These are phyloP conservation scores for Cathartes aura DNA, from an alignment of 2,113 vertebrate species.

Conservation along the genomic window DNA sequence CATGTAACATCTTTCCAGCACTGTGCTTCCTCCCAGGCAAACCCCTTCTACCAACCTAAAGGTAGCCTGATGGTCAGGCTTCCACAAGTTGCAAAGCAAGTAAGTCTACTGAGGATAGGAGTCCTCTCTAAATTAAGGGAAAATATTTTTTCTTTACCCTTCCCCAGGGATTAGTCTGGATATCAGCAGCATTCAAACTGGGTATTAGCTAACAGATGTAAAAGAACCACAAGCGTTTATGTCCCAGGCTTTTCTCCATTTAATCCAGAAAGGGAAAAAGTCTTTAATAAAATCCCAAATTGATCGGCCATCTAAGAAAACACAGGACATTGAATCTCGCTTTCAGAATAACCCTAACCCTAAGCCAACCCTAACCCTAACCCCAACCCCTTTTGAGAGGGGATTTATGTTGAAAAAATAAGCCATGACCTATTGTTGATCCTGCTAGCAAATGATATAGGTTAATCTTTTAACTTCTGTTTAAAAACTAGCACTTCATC, in stretches of 20 bases:
- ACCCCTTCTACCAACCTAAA: background rate
- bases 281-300: background rate
- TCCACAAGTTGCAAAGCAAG: background rate
- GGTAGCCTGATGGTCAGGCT: background rate
- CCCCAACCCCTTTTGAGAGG: background rate
- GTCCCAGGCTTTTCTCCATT: background rate
- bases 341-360: background rate
- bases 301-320: background rate
- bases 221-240: background rate
- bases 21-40: background rate
- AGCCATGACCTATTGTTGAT: background rate
- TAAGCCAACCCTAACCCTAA: no score
- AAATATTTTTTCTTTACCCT: background rate
- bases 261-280: background rate
- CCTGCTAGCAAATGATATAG: background rate
- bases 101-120: background rate
- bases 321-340: background rate
- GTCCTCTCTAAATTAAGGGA: background rate
- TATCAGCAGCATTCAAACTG: background rate
- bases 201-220: background rate
- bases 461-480: slow-evolving; percentile 27
- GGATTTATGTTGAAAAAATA: background rate
- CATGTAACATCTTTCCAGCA: background rate
- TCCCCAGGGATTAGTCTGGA: background rate
- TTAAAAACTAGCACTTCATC: slow-evolving; percentile 16